Evolutionary conservation across 1,140 invertebrate species (phyloP), one percentile per base, ranked within the genome.

Genomic region (Microvelia longipes): DNA sequence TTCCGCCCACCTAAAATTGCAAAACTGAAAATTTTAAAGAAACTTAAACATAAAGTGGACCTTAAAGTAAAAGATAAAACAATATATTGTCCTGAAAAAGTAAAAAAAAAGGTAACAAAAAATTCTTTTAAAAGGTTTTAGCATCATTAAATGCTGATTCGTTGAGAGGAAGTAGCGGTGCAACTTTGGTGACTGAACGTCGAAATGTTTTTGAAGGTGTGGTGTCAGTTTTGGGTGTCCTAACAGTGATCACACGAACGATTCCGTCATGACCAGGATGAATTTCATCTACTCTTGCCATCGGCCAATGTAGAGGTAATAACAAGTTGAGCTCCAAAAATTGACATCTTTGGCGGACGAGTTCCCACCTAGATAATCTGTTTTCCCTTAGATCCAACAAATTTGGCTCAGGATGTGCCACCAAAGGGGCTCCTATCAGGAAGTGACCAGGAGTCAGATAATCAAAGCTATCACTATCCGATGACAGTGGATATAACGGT

Each of bases 291-390:
- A 81, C 74, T 1, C 77, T 69, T n/a, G 74, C 79, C 27, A 81
- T 27, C 1, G 68, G 25, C 80, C 80, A 81, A 69, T 77, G 75
- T 5, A 75, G 68, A n/a, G 76, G 77, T 24, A 78, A 76, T 19
- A 75, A 28, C 26, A 73, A 73, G 13, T 78, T 75, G 50, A 75
- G 70, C 65, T 77, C 76, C 1, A 80, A 67, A 0, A 81, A 50
- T 70, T 79, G 74, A 30, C 61, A 65, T 0, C 75, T 29, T 67
- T 75, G 68, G 27, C 75, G 68, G 0, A 75, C 30, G 0, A 62
- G 64, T 66, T 77, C 70, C 74, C 75, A 80, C 1, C 69, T 29
- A n/a, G 66, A 66, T 26, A 77, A 68, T 29, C 72, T 65, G 66
- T 75, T 76, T 24, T 60, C 29, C 24, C 24, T n/a, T n/a, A 68